Conservation (phyloP, 2,113 vertebrate species). For the Harpagus bidentatus region DNA sequence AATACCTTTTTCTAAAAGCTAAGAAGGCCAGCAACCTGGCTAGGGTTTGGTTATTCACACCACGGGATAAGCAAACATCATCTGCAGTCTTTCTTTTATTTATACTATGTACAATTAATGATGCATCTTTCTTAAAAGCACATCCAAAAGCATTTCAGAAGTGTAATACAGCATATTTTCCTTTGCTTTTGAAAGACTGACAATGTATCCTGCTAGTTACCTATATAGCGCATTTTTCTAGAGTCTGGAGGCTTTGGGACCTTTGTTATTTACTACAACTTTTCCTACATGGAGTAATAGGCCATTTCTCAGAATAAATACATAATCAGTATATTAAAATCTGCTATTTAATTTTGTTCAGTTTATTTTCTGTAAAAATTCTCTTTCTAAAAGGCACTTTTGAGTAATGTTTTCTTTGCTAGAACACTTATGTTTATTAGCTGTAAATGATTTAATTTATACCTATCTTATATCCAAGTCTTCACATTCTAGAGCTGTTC, state of each 20-base stretch:
- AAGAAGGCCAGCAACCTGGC: background rate
- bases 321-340: background rate
- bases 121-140: background rate
- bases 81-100: background rate
- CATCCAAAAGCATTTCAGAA: background rate
- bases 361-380: background rate
- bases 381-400: background rate
- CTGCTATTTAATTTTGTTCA: background rate
- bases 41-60: background rate
- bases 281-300: background rate
- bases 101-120: background rate
- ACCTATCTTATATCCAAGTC: background rate
- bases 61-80: background rate
- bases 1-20: background rate
- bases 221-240: background rate
- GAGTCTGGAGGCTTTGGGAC: background rate
- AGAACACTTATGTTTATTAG: background rate
- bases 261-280: background rate
- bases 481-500: background rate
- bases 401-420: background rate
- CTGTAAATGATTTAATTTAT: background rate
- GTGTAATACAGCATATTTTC: background rate
- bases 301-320: background rate
- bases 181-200: background rate
- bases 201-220: background rate